Percentiles rank a stretch among this genome's conserved stretches.
These are phyloP conservation scores for Danio aesculapii DNA, from an alignment of 2,797 vertebrate genomes.

Conservation along the genomic window DNA sequence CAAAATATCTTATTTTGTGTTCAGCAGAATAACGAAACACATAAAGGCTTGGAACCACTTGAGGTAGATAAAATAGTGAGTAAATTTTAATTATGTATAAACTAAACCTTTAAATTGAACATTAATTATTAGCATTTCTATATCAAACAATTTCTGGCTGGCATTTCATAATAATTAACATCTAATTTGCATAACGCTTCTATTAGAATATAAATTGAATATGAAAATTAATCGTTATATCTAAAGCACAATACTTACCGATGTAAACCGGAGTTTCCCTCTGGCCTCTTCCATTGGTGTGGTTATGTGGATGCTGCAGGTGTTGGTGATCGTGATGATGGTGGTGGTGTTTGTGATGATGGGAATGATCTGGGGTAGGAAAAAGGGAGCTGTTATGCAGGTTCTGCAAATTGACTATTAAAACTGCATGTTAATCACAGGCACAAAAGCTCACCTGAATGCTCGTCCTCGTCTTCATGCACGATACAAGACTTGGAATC, in stretches of 20 bases:
- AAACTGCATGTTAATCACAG: neutral
- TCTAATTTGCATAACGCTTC: neutral
- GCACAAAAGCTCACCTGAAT: conserved; percentile 49
- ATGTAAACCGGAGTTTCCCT: conserved; percentile 51
- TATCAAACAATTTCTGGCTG: neutral
- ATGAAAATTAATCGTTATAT: neutral
- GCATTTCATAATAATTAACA: neutral
- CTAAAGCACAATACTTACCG: conserved; percentile 47
- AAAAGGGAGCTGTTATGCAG: neutral
- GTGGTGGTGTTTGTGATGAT: conserved; percentile 59
- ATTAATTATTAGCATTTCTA: too few species aligned
- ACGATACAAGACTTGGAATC: conserved; percentile 86
- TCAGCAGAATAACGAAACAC: too few species aligned
- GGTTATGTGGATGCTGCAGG: conserved; percentile 46
- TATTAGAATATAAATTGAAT: neutral
- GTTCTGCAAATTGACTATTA: neutral
- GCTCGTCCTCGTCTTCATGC: conserved; percentile 72
- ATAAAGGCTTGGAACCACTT: too few species aligned
- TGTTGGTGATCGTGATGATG: conserved; percentile 65
- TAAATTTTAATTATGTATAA: too few species aligned
- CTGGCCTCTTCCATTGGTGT: conserved; percentile 31
- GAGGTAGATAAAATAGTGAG: too few species aligned
- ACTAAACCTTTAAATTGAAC: neutral
- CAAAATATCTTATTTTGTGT: too few species aligned
- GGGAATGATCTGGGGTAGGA: conserved; percentile 60